phyloP scores from a whole-genome alignment of 92 coral and sea anemone genomes.

The Bergia puertoricense region DNA sequence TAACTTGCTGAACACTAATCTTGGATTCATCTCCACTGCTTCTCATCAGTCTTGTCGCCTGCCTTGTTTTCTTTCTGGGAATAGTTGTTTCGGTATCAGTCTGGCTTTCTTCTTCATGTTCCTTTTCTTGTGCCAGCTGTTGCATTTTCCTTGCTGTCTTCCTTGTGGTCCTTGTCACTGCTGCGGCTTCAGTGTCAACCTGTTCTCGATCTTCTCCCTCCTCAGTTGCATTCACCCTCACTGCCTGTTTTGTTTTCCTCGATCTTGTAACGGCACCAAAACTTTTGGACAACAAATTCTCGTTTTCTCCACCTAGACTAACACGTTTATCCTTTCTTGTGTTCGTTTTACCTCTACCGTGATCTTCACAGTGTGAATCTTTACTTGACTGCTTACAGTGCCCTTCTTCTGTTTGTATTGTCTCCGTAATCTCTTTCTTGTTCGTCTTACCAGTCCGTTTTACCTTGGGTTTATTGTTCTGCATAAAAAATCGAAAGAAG shows the following conservation, averaged over 20 bases:
- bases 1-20: background rate
- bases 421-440: background rate
- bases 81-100: background rate
- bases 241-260: background rate
- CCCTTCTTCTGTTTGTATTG: background rate
- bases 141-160: slow-evolving; percentile 1
- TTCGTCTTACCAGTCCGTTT: slow-evolving; percentile 3
- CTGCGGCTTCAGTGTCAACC: background rate
- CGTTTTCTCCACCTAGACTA: background rate
- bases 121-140: background rate
- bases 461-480: slow-evolving; percentile 6
- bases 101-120: background rate
- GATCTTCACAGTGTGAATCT: no score
- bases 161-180: background rate
- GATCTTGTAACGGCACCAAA: background rate
- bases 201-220: background rate
- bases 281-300: background rate
- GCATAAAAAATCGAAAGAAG: background rate
- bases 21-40: background rate
- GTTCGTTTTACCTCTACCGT: background rate
- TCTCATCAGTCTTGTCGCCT: background rate
- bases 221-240: background rate
- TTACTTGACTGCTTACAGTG: slow-evolving; percentile 18
- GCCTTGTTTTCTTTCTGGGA: background rate
- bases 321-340: background rate